phyloP scores from a whole-genome alignment of 2,113 vertebrate species.

The Pachyramphus minor region DNA sequence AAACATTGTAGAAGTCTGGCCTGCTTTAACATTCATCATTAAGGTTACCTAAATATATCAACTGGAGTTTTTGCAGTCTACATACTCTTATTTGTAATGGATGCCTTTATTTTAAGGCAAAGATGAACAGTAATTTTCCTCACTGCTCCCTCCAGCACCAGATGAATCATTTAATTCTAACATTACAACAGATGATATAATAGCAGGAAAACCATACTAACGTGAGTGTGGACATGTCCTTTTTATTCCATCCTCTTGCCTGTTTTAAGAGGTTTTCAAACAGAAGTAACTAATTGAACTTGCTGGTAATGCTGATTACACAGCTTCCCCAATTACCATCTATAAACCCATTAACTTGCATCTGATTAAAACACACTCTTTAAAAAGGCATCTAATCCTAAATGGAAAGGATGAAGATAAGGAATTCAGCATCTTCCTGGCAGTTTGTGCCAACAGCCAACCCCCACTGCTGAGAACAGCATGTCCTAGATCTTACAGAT shows the following conservation, averaged over 20 bases:
- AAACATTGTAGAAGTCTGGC: not conserved
- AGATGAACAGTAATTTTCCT: not conserved
- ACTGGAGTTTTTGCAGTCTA: not conserved
- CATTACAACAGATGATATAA: not conserved
- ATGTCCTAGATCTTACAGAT: conserved; percentile 15
- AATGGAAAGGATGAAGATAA: conserved; percentile 5
- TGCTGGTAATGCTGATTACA: not conserved
- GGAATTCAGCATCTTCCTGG: not conserved
- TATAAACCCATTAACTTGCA: not conserved
- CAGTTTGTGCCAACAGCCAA: not conserved
- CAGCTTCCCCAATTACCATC: not conserved
- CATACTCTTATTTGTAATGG: not conserved
- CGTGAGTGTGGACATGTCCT: not conserved
- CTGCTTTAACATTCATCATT: not conserved
- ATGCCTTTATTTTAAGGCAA: not conserved
- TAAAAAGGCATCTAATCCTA: conserved; percentile 8
- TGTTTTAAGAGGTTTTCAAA: not conserved
- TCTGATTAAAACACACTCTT: not conserved
- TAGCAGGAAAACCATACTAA: not conserved
- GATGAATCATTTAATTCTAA: not conserved
- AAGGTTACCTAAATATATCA: not conserved
- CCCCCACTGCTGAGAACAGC: not conserved
- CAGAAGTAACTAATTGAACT: not conserved
- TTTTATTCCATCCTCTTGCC: not conserved
- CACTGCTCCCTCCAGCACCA: fast-evolving